A percentile compares a stretch with the other conserved stretches of the same genome.
Evolutionary conservation across 1,140 invertebrate genomes (phyloP).

Genomic region (Papilio xuthus): DNA sequence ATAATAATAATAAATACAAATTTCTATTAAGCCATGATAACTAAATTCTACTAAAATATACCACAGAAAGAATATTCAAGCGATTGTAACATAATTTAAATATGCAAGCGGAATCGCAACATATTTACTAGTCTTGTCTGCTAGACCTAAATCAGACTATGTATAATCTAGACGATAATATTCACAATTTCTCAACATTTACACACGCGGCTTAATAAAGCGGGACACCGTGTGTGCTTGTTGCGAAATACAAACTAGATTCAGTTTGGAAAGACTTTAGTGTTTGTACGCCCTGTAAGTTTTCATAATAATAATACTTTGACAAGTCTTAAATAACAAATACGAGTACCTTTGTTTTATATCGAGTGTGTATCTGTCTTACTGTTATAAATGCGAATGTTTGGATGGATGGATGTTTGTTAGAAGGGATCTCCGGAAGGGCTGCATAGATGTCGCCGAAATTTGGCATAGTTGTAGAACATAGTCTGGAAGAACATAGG

Average conservation of each 20-base stretch:
- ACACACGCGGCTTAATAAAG: background rate
- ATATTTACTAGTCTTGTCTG: background rate
- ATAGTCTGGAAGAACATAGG: too few species aligned
- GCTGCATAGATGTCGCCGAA: too few species aligned
- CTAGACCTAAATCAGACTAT: conserved; percentile 23
- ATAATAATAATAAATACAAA: too few species aligned
- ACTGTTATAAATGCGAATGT: background rate
- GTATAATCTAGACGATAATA: conserved; percentile 23
- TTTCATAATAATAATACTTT: conserved; percentile 9
- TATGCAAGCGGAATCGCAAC: background rate
- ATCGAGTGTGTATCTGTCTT: too few species aligned
- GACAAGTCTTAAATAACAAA: conserved; percentile 7
- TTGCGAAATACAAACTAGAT: conserved; percentile 35
- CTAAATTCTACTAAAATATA: background rate
- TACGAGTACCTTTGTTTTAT: too few species aligned
- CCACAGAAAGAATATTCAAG: background rate
- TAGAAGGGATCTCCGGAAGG: too few species aligned
- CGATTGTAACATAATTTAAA: background rate
- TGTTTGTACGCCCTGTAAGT: background rate
- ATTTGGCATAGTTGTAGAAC: too few species aligned
- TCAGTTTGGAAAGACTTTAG: background rate
- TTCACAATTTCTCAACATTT: conserved; percentile 24
- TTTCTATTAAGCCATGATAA: background rate
- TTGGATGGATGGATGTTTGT: too few species aligned
- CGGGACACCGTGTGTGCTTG: conserved; percentile 18